Base-by-base conservation (phyloP, 2,888 invertebrate genomes). In the Brenthis daphne region DNA sequence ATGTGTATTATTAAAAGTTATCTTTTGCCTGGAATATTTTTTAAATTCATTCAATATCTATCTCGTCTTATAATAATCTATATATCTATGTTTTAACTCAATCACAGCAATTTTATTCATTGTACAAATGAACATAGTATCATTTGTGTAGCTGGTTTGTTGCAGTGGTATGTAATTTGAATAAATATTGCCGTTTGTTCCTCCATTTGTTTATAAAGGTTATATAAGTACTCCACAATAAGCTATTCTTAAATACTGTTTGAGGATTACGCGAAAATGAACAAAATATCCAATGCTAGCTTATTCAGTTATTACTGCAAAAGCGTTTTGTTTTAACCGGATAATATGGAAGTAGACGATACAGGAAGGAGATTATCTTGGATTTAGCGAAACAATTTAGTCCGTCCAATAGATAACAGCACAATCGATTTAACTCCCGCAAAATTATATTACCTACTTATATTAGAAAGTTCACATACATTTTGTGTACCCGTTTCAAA, bases 241-340 rank as follows among this genome's bases (percentile, higher is more conserved):
- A 37, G 63, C 50, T 51, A 48, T 64, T 61, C 69, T 68, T 67
- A 66, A 71, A 67, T 71, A 68, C 61, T 13, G 54, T 69, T 67
- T 24, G 43, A 70, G 77, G 77, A 79, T 79, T 79, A 80, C 63
- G 71, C 66, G 74, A 67, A 69, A 73, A 72, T 73, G 76, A 74
- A 80, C 75, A 79, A 80, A 77, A 78, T 77, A 74, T 77, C 72
- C 79, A 77, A 82, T 81, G 82, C 80, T 82, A 80, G 80, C 83
- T 79, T 82, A 81, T 83, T 80, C 83, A 80, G 85, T 84, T 88
- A 85, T 89, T 86, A 87, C 82, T 85, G 84, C 82, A 81, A 83
- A 81, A 83, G 78, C 86, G 82, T 86, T 86, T 87, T 86, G 84
- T 88, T 87, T 86, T 82, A 85, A 82, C 80, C 84, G 86, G 86